Evolutionary conservation across 37 sponge, comb jelly and placozoan genomes (phyloP), one percentile per base, ranked within the genome.

Genomic region (Halichondria panicea): DNA sequence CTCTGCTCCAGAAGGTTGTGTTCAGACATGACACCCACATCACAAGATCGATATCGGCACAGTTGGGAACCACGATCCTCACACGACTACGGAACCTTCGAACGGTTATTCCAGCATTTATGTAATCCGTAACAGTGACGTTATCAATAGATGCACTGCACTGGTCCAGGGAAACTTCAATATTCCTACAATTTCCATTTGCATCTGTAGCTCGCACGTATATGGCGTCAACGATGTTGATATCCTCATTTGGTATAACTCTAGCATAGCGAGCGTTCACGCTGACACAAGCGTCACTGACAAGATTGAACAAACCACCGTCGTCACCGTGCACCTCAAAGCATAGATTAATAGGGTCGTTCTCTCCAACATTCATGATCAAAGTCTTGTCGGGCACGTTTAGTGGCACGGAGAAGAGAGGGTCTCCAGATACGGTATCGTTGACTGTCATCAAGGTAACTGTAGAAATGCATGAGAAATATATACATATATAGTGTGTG

Each of bases 21-120:
- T 55, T 55, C 56, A 71, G 71, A 40, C 81, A 80, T 15, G 59
- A 25, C 4, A 80, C 64, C 71, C 81, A 71, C 52, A 80, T 58
- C 42, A 59, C 60, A 19, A 80, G 71, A 2, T 33, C 32, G 9
- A 30, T 40, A 38, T 77, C 66, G 30, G 40, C 43, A 71, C 81
- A 80, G 71, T 80, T 80, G 1, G 81, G 81, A 6, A 80, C 81
- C 0, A 27, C 24, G 0, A 80, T 42, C 3, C 60, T 24, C 0
- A 71, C 77, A 68, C 39, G 34, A 38, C 9, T 55, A 27, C 40
- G 8, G 40, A 60, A 69, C 37, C 19, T 15, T 1, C 68, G 35
- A 15, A 68, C 59, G 19, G 36, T 43, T 4, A 70, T 38, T 3
- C 36, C 52, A 37, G 25, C 39, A 43, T 33, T 42, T 3, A 18